Percentiles rank a stretch among this genome's conserved stretches.
Conservation (phyloP, 2,113 vertebrate genomes). For the human region GRCh38 chr18:45509501-45510000, state of each 20-base stretch:
- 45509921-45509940: neutral
- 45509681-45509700: neutral
- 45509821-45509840: neutral
- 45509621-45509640: conserved; percentile 15
- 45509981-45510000: neutral
- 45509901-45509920: neutral
- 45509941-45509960: neutral
- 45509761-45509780: neutral
- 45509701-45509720: neutral
- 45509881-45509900: neutral
- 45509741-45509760: neutral
- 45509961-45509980: neutral
- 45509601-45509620: conserved; percentile 18
- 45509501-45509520: conserved; percentile 1
- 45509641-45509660: neutral
- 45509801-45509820: neutral
- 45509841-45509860: neutral
- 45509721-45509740: neutral
- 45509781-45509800: neutral
- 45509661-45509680: neutral
- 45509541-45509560: conserved; percentile 53
- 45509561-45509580: neutral
- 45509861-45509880: neutral
- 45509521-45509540: neutral
- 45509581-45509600: conserved; percentile 15